Base-by-base conservation (phyloP, 2,797 vertebrate genomes). In the Cygnus olor region DNA sequence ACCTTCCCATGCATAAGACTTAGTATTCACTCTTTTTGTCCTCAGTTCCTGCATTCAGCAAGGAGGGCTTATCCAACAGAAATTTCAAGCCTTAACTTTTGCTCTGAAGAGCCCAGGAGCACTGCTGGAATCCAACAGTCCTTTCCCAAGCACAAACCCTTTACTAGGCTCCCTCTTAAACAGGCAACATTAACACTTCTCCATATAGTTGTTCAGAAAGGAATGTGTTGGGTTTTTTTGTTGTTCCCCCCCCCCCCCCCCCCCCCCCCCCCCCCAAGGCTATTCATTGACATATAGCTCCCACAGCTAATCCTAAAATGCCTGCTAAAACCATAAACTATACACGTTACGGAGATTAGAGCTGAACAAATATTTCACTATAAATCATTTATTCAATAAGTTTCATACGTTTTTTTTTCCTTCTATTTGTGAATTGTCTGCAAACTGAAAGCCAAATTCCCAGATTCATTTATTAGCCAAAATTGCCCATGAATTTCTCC, bases 381-480 rank as follows among this genome's bases (percentile, higher is more conserved):
- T 70, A 95, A 87, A 96, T 95, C 21, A 80, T 89, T 90, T 94
- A 60, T 96, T 88, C 88, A 85, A 21, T 90, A 95, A 47, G 38
- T 89, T 95, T 88, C 80, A 42, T 76, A 57, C 80, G 30, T 0
- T 7, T 14, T 19, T 24, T 82, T 92, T 73, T 72, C 77, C 86
- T 73, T 36, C 40, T 66, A 66, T 91, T 95, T 90, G 38, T 79
- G 93, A 95, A 80, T 81, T 85, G 61, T 83, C 81, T 81, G 69
- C 72, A 89, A 95, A 90, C 54, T 80, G 88, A 76, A 94, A 94
- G 58, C 69, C 69, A 80, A 96, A 94, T 88, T 96, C 81, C 65
- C 80, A 78, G 70, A 95, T 91, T 93, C 70, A 95, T 94, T 96
- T 88, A 92, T 97, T 97, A 95, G 93, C 93, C 88, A 96, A 95